Conservation (phyloP, 2,888 invertebrate species). For the Oscheius sp. region DNA sequence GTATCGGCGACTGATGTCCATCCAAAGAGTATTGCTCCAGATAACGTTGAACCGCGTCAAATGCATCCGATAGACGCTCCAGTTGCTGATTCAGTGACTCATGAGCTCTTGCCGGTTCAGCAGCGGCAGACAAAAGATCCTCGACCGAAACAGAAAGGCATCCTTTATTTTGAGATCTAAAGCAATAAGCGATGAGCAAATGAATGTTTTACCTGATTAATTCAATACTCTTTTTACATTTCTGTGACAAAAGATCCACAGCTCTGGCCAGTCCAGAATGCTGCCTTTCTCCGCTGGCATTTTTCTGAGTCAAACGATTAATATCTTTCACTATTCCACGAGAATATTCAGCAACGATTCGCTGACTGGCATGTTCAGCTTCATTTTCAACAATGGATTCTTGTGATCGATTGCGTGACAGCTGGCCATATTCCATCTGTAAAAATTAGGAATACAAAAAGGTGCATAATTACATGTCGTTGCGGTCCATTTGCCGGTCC, state of each 20-base stretch:
- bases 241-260: slow-evolving; percentile 66
- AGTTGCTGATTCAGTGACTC: slow-evolving; percentile 55
- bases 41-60: slow-evolving; percentile 57
- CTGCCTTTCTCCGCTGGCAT: slow-evolving; percentile 26
- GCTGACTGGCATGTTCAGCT: slow-evolving; percentile 33
- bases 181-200: background rate
- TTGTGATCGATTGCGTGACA: slow-evolving; percentile 31
- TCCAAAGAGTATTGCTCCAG: slow-evolving; percentile 56
- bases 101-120: slow-evolving; percentile 49
- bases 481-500: slow-evolving; percentile 23
- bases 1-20: slow-evolving; percentile 47
- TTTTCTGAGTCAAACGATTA: slow-evolving; percentile 34
- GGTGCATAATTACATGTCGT: background rate
- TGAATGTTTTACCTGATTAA: slow-evolving; percentile 52
- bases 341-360: slow-evolving; percentile 38
- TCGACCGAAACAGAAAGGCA: slow-evolving; percentile 60
- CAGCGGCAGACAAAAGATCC: slow-evolving; percentile 54
- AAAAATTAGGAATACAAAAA: background rate
- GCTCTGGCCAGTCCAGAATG: slow-evolving; percentile 47
- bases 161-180: slow-evolving; percentile 55
- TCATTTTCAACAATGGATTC: slow-evolving; percentile 31
- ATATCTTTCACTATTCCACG: slow-evolving; percentile 44
- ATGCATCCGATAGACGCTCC: slow-evolving; percentile 54
- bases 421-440: slow-evolving; percentile 20
- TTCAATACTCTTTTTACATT: slow-evolving; percentile 68